A percentile compares a stretch with the other conserved stretches of the same genome.
phyloP scores from a whole-genome alignment of 2,888 invertebrate species.

The Drosophila lacicola region DNA sequence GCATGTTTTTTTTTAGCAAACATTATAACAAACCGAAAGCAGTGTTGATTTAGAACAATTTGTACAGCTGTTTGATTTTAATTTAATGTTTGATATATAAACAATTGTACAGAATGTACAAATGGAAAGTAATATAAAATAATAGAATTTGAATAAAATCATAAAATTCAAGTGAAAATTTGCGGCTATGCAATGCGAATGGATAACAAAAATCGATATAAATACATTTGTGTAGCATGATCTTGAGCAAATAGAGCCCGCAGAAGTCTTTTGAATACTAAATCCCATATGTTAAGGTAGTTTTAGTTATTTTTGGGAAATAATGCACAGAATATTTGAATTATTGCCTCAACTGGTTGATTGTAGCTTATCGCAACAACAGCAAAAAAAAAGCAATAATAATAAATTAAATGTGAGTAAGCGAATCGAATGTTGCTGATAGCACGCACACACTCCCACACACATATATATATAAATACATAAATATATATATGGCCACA shows the following conservation, averaged over 20 bases:
- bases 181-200: neutral
- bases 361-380: constrained; percentile 1
- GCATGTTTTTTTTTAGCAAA: neutral
- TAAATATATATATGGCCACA: neutral
- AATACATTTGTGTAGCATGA: neutral
- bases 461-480: neutral
- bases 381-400: constrained; percentile 13
- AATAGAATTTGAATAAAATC: neutral
- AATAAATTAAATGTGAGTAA: constrained; percentile 36
- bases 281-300: neutral
- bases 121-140: neutral
- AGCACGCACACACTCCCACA: neutral
- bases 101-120: neutral
- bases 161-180: neutral
- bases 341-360: constrained; percentile 4
- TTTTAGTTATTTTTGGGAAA: neutral
- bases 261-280: neutral
- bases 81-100: neutral
- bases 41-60: neutral
- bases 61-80: constrained; percentile 3
- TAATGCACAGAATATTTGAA: constrained; percentile 3
- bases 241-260: neutral
- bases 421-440: constrained; percentile 14
- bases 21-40: neutral
- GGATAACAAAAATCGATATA: neutral